Percentiles rank a stretch among this genome's conserved stretches.
phyloP scores from a whole-genome alignment of 1,140 invertebrate species.

The Mactra quadrangularis region DNA sequence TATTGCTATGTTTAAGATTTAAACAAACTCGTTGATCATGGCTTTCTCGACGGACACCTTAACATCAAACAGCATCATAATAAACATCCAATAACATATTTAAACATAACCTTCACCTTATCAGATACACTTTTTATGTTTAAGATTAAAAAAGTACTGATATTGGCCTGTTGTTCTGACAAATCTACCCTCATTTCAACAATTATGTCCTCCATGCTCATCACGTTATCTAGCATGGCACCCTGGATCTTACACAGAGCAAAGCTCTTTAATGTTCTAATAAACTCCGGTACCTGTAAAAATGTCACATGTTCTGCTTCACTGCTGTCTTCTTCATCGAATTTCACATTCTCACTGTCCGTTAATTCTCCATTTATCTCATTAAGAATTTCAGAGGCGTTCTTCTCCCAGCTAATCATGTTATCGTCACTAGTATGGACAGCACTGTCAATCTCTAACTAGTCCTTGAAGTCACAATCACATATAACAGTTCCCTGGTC shows the following conservation, averaged over 20 bases:
- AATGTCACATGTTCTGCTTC: neutral
- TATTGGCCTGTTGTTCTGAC: neutral
- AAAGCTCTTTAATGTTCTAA: neutral
- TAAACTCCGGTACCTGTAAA: neutral
- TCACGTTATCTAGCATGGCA: too few relatives aligned
- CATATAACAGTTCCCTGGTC: neutral
- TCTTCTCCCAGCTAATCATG: neutral
- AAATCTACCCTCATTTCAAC: neutral
- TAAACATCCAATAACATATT: too few relatives aligned
- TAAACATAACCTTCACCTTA: too few relatives aligned
- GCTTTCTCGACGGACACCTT: too few relatives aligned
- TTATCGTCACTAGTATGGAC: neutral
- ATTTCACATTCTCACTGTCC: neutral
- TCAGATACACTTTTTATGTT: too few relatives aligned
- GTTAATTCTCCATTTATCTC: neutral
- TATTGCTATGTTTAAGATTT: too few relatives aligned
- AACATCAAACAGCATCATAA: too few relatives aligned
- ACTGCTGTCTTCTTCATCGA: neutral
- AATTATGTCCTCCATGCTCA: too few relatives aligned
- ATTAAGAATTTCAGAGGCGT: neutral
- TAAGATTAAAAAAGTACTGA: slow-evolving; percentile 6
- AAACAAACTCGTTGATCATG: too few relatives aligned
- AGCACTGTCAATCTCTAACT: neutral
- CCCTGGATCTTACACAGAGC: too few relatives aligned
- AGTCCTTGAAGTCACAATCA: neutral